phyloP scores from a whole-genome alignment of 2,888 invertebrate species.

The Habroteleia sp. region DNA sequence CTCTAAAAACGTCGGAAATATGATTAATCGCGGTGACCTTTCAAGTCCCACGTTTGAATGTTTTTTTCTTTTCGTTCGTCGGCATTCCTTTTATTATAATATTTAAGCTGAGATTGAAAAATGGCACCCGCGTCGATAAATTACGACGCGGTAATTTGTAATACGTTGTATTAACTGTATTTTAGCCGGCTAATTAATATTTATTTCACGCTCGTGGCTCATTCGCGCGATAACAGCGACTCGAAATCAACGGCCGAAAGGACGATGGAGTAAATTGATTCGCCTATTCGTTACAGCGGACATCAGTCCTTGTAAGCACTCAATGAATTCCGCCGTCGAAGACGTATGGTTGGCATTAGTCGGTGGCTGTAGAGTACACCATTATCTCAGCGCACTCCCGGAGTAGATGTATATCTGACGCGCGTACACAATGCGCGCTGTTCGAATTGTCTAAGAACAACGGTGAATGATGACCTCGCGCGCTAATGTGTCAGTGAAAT shows the following conservation, averaged over 20 bases:
- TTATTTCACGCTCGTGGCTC: too few species aligned
- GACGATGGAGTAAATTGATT: conserved; percentile 8
- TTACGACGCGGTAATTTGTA: conserved; percentile 28
- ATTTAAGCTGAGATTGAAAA: background rate
- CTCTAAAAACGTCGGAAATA: too few species aligned
- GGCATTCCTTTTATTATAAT: too few species aligned
- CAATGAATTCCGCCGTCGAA: conserved; percentile 13
- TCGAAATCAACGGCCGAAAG: too few species aligned
- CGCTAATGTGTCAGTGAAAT: conserved; percentile 54
- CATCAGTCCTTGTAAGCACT: conserved; percentile 12
- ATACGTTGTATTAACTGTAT: conserved; percentile 31
- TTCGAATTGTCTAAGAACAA: conserved; percentile 49
- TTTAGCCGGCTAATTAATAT: conserved; percentile 37
- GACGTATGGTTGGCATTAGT: too few species aligned
- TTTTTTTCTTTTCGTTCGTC: too few species aligned
- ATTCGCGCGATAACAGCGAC: too few species aligned
- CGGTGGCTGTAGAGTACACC: conserved; percentile 26
- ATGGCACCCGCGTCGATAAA: conserved; percentile 17
- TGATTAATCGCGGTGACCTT: too few species aligned
- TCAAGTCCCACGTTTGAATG: too few species aligned
- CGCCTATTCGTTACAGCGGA: background rate
- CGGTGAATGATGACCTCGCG: conserved; percentile 45
- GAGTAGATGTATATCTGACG: conserved; percentile 36
- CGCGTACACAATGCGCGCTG: conserved; percentile 31
- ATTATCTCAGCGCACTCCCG: conserved; percentile 21